phyloP scores from a whole-genome alignment of 2,113 vertebrate species.

The Clupea harengus region DNA sequence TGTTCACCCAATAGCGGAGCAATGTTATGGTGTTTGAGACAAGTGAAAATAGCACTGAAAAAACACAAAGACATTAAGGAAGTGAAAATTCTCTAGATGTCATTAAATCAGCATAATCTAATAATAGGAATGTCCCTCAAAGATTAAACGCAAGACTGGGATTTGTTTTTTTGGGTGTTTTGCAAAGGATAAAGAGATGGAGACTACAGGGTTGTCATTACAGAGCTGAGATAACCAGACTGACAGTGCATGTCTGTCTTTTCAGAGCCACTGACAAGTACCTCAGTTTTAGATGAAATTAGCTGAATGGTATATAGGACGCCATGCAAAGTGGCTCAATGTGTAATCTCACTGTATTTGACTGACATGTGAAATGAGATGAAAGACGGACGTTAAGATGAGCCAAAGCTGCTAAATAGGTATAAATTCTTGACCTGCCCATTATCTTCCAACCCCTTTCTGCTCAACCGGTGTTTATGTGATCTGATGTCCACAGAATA shows the following conservation, averaged over 20 bases:
- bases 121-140: not conserved
- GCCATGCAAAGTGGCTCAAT: not conserved
- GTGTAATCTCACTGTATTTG: not conserved
- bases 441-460: not conserved
- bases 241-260: not conserved
- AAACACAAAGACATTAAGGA: not conserved
- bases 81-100: not conserved
- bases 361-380: not conserved
- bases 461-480: not conserved
- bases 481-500: constrained; percentile 48
- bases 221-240: not conserved
- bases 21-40: too few species aligned
- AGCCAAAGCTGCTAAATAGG: not conserved
- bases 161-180: not conserved
- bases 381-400: not conserved
- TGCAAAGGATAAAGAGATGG: not conserved
- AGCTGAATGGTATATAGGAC: not conserved
- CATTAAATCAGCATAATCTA: not conserved
- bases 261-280: not conserved
- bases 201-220: not conserved
- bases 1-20: too few species aligned
- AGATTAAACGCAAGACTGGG: not conserved
- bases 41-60: too few species aligned
- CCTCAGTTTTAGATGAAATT: not conserved
- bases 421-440: not conserved